A percentile compares a stretch with the other conserved stretches of the same genome.
Conservation (phyloP, 2,888 invertebrate genomes). For the Tenthredo distinguenda region DNA sequence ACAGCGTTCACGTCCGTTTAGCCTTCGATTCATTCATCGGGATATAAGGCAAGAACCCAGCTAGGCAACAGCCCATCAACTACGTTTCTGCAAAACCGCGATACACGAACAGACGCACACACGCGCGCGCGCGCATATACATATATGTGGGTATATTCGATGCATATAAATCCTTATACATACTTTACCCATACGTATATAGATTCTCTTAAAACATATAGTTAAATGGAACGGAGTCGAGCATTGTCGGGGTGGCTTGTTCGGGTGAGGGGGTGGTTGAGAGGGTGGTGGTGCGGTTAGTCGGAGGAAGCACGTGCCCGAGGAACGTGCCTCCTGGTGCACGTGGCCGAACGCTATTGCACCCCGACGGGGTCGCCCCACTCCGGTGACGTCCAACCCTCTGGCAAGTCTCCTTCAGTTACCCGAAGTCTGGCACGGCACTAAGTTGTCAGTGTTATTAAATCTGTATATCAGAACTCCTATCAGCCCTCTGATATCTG, state of each 20-base stretch:
- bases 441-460: constrained; percentile 36
- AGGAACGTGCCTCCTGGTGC: constrained; percentile 74
- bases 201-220: not conserved
- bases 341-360: constrained; percentile 70
- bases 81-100: not conserved
- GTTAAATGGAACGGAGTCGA: constrained; percentile 16
- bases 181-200: not conserved
- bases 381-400: constrained; percentile 63
- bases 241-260: constrained; percentile 19
- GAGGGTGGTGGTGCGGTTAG: constrained; percentile 39
- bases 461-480: not conserved
- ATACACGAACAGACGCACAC: not conserved
- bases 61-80: constrained; percentile 4
- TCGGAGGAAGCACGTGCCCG: constrained; percentile 70
- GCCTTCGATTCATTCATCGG: constrained; percentile 1
- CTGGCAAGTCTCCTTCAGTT: constrained; percentile 51
- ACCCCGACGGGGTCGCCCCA: constrained; percentile 64
- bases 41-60: not conserved
- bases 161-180: not conserved
- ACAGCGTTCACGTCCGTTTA: not conserved
- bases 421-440: constrained; percentile 53
- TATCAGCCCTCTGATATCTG: not conserved
- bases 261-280: not conserved
- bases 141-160: not conserved
- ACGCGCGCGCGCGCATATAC: not conserved